Evolutionary conservation across 2,113 vertebrate genomes (phyloP).

Genomic region (Lophochroa leadbeateri): DNA sequence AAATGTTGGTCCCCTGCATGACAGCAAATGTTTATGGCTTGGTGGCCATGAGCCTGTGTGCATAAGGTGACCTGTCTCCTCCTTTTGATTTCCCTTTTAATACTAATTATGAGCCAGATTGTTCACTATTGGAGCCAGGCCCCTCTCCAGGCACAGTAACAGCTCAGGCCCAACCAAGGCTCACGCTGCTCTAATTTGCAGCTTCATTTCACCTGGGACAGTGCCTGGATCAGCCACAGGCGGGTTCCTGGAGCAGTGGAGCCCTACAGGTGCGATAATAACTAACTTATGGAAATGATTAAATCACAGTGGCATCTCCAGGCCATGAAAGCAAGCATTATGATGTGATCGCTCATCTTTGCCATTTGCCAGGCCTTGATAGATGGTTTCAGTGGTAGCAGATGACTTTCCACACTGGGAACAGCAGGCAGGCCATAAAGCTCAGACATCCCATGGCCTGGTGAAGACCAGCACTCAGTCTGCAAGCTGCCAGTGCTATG

Average conservation of each 20-base stretch:
- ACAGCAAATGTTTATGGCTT: accelerated
- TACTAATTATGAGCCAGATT: background rate
- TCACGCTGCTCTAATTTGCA: background rate
- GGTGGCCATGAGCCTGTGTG: background rate
- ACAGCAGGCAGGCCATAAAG: background rate
- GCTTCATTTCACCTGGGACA: slow-evolving; percentile 31
- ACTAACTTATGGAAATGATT: background rate
- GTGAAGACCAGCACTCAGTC: accelerated
- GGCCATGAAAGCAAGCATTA: background rate
- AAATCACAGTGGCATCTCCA: background rate
- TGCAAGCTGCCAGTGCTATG: background rate
- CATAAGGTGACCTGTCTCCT: background rate
- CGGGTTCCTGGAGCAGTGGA: background rate
- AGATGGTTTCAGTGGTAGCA: background rate
- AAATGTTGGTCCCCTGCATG: accelerated
- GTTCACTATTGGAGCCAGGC: background rate
- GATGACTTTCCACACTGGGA: background rate
- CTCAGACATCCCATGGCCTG: background rate
- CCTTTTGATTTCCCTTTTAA: background rate
- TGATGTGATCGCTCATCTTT: background rate
- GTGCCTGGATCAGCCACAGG: background rate
- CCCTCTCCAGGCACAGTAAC: background rate
- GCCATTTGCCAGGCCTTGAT: background rate
- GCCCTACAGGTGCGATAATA: background rate
- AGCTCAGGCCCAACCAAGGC: background rate